Percentiles rank a stretch among this genome's conserved stretches.
Conservation (phyloP, 2,113 vertebrate genomes). For the Gila orcuttii region DNA sequence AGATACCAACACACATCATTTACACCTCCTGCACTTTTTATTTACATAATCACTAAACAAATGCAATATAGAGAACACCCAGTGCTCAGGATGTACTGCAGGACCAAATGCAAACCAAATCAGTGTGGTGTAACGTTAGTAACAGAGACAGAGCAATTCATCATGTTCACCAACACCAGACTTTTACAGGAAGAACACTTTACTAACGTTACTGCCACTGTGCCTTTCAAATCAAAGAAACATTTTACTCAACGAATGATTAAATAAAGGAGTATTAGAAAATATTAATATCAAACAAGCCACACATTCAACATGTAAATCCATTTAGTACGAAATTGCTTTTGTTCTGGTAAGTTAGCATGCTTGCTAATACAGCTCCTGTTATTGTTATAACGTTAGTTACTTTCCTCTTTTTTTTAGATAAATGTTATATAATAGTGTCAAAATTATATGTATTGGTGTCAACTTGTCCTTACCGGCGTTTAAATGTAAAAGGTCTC, state of each 20-base stretch:
- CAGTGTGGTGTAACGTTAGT: background rate
- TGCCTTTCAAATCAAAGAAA: constrained; percentile 13
- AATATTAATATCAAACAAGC: background rate
- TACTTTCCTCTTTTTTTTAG: background rate
- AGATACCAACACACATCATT: background rate
- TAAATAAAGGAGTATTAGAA: background rate
- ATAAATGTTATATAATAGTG: background rate
- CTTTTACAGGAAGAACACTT: constrained; percentile 21
- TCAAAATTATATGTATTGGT: background rate
- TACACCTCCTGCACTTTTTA: background rate
- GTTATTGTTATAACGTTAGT: background rate
- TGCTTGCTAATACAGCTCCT: background rate
- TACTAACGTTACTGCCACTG: constrained; percentile 36
- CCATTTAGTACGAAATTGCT: background rate
- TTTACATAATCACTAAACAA: background rate
- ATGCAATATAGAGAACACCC: background rate
- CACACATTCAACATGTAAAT: background rate
- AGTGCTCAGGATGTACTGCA: background rate
- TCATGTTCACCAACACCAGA: background rate
- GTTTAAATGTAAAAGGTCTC: background rate
- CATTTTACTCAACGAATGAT: background rate
- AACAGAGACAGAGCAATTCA: background rate
- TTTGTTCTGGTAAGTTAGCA: background rate
- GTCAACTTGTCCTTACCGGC: background rate
- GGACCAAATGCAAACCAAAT: background rate